phyloP scores from a whole-genome alignment of 1,140 invertebrate species.

The Orius laevigatus region DNA sequence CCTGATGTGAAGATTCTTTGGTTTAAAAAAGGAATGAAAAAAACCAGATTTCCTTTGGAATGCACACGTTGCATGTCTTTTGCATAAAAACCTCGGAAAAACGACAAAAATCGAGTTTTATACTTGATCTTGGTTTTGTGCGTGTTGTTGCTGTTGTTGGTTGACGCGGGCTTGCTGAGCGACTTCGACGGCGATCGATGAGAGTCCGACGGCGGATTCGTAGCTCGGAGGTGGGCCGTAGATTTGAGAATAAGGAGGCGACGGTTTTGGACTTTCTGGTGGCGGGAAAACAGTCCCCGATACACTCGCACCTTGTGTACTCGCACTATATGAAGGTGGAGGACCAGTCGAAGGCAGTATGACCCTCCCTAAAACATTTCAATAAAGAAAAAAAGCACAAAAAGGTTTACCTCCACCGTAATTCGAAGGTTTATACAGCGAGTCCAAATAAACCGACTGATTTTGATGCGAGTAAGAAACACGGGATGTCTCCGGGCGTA shows the following conservation, averaged over 20 bases:
- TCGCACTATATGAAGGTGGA: constrained; percentile 7
- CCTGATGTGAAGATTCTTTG: too few species aligned
- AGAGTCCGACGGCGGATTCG: constrained; percentile 28
- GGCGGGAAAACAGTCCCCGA: not conserved
- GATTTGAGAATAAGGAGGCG: constrained; percentile 30
- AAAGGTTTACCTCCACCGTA: too few species aligned
- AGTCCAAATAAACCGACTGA: not conserved
- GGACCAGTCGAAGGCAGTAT: not conserved
- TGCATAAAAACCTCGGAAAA: too few species aligned
- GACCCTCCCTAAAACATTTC: not conserved
- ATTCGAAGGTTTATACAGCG: not conserved
- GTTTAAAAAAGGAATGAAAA: too few species aligned
- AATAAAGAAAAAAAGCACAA: too few species aligned
- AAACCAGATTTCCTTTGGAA: too few species aligned
- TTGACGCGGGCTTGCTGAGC: too few species aligned
- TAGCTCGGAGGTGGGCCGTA: constrained; percentile 34
- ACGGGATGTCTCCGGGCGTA: not conserved
- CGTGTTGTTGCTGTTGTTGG: too few species aligned
- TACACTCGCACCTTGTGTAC: not conserved
- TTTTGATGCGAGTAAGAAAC: not conserved
- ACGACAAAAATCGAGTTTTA: too few species aligned
- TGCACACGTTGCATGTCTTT: too few species aligned
- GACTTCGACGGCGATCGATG: not conserved
- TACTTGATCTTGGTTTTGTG: too few species aligned
- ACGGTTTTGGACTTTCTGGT: constrained; percentile 12